phyloP scores from a whole-genome alignment of 1,140 invertebrate genomes.

The Hirudo medicinalis region DNA sequence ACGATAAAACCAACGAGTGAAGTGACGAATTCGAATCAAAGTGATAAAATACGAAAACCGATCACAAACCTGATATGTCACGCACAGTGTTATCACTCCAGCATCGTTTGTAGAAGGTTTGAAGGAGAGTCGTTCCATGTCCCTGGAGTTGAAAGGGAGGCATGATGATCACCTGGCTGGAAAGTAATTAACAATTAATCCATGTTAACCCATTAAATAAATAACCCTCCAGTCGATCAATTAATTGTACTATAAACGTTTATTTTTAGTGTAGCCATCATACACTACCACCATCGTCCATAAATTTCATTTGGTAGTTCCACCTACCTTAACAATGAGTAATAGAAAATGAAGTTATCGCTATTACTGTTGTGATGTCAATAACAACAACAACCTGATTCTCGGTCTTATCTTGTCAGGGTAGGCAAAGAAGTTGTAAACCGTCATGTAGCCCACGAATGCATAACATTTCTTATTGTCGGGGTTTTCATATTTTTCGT shows the following conservation, averaged over 20 bases:
- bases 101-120: constrained; percentile 66
- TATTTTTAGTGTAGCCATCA: too few species aligned
- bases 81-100: constrained; percentile 54
- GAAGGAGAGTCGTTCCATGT: constrained; percentile 60
- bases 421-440: constrained; percentile 90
- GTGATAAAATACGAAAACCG: too few species aligned
- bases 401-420: constrained; percentile 69
- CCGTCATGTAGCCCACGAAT: constrained; percentile 70
- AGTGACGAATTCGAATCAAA: too few species aligned
- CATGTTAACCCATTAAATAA: not conserved
- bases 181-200: constrained; percentile 18
- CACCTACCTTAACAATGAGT: too few species aligned
- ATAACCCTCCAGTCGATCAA: too few species aligned
- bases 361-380: not conserved
- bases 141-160: constrained; percentile 76
- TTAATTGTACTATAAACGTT: too few species aligned
- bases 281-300: too few species aligned
- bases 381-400: constrained; percentile 45
- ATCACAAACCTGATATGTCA: constrained; percentile 64
- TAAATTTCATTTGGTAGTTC: too few species aligned
- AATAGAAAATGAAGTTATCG: not conserved
- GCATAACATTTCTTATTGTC: constrained; percentile 46
- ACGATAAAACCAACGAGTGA: not conserved
- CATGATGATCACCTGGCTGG: constrained; percentile 71
- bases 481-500: constrained; percentile 56